Base-by-base conservation (phyloP, 1,140 invertebrate genomes). In the Araneus ventricosus region DNA sequence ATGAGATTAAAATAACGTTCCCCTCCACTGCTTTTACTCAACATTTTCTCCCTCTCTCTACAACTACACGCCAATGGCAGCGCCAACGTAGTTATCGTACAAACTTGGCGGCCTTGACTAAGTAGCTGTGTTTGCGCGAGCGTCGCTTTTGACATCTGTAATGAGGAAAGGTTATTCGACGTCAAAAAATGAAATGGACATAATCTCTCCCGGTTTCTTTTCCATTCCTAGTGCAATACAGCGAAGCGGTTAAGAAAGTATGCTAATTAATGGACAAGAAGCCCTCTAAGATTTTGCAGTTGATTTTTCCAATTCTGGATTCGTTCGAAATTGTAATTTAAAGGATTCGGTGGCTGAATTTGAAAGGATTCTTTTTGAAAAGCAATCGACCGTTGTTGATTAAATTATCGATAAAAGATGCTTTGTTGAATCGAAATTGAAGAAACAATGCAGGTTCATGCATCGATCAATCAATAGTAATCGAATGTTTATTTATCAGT, bases 1-100 rank as follows among this genome's bases (percentile, higher is more conserved):
- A 24, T 34, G 85, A 52, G 85, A 87, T 87, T 87, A 87, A 87
- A 87, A 87, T 87, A 87, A 87, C 85, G 59, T 52, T 84, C 24
- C 37, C 85, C 85, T 63, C 34, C 57, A 86, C 52, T 63, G 27
- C 52, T 34, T n/a, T 85, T 85, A 39, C 39, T 22, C 82, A 27
- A 24, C 85, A 20, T 45, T 45, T 27, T 27, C 39, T 27, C 39
- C n/a, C 22, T 14, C 22, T n/a, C 22, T n/a, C 24, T 27, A 27
- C 45, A 30, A 41, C 39, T 34, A 41, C 39, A 52, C 80, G 8
- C 70, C 34, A 84, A 84, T 45, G 22, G 24, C 82, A 52, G 82
- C 82, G 82, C 82, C 82, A 84, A 30, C 39, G 39, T 52, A 27
- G 82, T 52, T 57, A 27, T 84, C 27, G 14, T 20, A 27, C n/a